These are phyloP conservation scores for Petaurus breviceps DNA, from an alignment of 2,113 vertebrate species.

Conservation along the genomic window DNA sequence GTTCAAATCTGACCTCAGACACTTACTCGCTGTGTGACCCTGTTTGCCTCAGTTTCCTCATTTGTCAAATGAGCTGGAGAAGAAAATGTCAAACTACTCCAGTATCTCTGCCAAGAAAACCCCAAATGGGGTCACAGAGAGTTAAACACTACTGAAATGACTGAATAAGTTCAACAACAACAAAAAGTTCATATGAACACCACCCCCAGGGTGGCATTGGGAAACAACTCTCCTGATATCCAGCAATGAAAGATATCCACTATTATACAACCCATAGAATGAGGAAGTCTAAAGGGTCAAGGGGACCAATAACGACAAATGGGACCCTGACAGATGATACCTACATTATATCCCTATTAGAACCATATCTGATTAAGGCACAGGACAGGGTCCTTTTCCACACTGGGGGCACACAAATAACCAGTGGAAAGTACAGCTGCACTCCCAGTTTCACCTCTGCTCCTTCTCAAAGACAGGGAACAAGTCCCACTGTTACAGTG, in stretches of 20 bases:
- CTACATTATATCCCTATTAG: background rate
- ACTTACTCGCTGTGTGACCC: background rate
- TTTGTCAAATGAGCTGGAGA: background rate
- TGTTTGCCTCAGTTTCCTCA: background rate
- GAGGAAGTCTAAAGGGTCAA: background rate
- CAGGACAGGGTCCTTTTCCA: no score
- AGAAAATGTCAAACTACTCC: background rate
- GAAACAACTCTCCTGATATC: background rate
- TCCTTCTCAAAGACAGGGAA: no score
- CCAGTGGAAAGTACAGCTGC: no score
- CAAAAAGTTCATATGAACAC: background rate
- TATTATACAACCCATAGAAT: background rate
- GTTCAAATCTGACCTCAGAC: background rate
- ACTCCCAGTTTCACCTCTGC: no score
- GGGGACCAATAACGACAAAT: background rate
- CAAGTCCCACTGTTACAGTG: no score
- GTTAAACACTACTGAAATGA: background rate
- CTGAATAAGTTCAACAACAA: background rate
- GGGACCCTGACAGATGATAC: background rate
- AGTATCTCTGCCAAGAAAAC: background rate
- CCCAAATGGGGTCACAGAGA: background rate
- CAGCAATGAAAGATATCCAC: background rate
- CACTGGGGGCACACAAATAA: no score
- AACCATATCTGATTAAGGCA: background rate
- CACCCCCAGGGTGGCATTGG: no score